phyloP scores from a whole-genome alignment of 2,113 vertebrate genomes.

The Gopherus evgoodei region DNA sequence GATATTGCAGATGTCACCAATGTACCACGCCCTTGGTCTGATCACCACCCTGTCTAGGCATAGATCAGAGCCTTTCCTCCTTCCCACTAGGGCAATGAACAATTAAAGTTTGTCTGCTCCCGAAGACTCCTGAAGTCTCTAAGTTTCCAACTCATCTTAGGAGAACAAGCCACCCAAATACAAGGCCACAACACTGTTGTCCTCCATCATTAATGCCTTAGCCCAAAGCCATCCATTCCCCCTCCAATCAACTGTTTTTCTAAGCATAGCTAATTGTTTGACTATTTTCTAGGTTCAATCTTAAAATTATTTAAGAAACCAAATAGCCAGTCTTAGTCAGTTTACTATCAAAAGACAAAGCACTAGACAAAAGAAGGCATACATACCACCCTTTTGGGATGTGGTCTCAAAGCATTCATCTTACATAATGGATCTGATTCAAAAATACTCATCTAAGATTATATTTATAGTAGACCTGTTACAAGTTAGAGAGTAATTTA shows the following conservation, averaged over 20 bases:
- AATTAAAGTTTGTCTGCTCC: neutral
- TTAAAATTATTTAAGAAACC: too few species aligned
- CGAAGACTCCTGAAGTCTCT: neutral
- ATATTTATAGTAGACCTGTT: neutral
- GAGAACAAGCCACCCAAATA: neutral
- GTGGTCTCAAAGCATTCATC: too few species aligned
- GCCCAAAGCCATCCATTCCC: neutral
- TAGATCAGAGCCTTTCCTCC: neutral
- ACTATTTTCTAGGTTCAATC: too few species aligned
- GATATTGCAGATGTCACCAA: neutral
- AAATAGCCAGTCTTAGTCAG: too few species aligned
- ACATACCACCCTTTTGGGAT: too few species aligned
- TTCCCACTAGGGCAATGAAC: neutral
- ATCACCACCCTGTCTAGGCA: neutral
- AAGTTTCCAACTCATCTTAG: fast-evolving
- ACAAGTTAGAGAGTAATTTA: neutral
- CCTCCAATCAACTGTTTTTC: neutral
- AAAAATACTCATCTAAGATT: too few species aligned
- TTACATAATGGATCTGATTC: too few species aligned
- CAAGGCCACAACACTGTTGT: neutral
- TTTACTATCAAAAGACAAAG: too few species aligned
- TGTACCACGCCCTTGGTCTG: neutral
- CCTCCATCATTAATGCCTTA: neutral
- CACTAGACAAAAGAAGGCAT: too few species aligned
- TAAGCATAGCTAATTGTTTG: neutral